Evolutionary conservation across 1,140 invertebrate species (phyloP), one percentile per base, ranked within the genome.

Genomic region (Pseudomyrmex pallidus): DNA sequence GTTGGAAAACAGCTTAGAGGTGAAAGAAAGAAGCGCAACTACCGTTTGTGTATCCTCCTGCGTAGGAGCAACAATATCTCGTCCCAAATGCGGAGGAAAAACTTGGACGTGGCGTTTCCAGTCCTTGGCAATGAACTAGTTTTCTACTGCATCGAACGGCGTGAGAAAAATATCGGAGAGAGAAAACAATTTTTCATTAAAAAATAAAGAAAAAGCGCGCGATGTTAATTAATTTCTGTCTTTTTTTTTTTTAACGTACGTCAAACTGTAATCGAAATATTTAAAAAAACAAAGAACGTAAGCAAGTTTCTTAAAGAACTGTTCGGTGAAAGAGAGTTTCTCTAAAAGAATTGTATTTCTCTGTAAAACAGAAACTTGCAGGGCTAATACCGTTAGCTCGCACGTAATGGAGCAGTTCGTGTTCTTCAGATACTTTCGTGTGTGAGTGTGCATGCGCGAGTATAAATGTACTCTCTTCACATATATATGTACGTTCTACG

Each of bases 71-170:
- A 82, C 70, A 66, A 73, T 54, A 78, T 77, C 50, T 77, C 50
- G 59, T 74, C 63, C 50, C 61, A 50, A 56, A 56, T 12, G 52
- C 13, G 35, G 35, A 35, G 9, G 63, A 13, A 83, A 74, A 83
- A 85, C 62, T 54, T 83, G 59, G 78, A 80, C 35, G 35, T 59
- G 63, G 12, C 61, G 59, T 35, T 3, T 82, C 67, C 57, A 62
- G 67, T 87, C 88, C 88, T 88, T 90, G 89, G 74, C 86, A 90
- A 84, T 90, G 88, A 90, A 90, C 86, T 88, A 72, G 80, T 90
- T 84, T 87, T 87, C 57, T 76, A 74, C 20, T 20, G n/a, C 62
- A 48, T 12, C n/a, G 44, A 64, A 35, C 83, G 35, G 25, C 67
- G 72, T 66, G 4, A 12, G 44, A n/a, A 85, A 85, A 52, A 12